Conservation (phyloP, 2,888 invertebrate genomes). For the Leptarthrus brevirostris region DNA sequence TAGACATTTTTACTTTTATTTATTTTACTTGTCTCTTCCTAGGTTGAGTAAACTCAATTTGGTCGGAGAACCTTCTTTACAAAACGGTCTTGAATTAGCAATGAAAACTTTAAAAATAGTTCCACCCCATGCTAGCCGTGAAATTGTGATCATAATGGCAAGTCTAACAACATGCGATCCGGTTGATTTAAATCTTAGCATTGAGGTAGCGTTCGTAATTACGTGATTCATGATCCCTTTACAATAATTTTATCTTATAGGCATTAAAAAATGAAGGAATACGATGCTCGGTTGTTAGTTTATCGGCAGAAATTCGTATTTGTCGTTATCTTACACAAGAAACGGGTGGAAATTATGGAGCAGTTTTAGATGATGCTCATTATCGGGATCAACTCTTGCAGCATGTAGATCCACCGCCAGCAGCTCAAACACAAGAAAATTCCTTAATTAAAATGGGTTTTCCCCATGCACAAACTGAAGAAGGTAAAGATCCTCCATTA, state of each 20-base stretch:
- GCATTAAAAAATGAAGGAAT: constrained; percentile 82
- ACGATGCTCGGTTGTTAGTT: constrained; percentile 92
- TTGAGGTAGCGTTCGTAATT: constrained; percentile 70
- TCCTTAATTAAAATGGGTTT: constrained; percentile 96
- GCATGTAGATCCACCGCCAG: constrained; percentile 78
- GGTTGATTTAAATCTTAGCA: constrained; percentile 87
- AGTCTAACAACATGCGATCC: constrained; percentile 98
- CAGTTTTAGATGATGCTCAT: constrained; percentile 86
- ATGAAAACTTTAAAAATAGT: constrained; percentile 84
- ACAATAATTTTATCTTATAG: constrained; percentile 65
- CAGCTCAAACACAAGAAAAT: constrained; percentile 78
- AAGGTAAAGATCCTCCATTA: constrained; percentile 75
- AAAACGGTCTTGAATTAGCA: constrained; percentile 93
- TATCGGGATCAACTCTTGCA: constrained; percentile 74
- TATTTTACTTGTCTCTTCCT: no score
- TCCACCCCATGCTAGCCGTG: constrained; percentile 94
- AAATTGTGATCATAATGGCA: constrained; percentile 90
- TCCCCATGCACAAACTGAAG: constrained; percentile 78
- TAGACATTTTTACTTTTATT: neutral
- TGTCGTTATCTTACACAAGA: constrained; percentile 86
- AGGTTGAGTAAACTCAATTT: constrained; percentile 71
- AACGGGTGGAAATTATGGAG: constrained; percentile 89
- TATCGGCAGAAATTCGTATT: constrained; percentile 94
- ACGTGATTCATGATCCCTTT: neutral
- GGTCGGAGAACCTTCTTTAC: constrained; percentile 92